Percentiles rank a stretch among this genome's conserved stretches.
These are phyloP conservation scores for Pyrrhia umbra DNA, from an alignment of 2,888 invertebrate species.

Conservation along the genomic window DNA sequence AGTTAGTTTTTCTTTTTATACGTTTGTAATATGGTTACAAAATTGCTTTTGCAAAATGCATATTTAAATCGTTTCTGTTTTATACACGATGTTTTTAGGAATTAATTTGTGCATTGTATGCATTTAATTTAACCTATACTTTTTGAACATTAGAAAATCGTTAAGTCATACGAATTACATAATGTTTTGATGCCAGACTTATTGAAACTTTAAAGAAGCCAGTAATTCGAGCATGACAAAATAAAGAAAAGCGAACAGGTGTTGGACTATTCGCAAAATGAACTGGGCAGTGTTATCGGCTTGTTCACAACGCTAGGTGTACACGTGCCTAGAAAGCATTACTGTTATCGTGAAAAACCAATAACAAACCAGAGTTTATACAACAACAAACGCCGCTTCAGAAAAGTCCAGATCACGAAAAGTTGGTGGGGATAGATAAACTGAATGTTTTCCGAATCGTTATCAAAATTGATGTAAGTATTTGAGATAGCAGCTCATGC, in stretches of 20 bases:
- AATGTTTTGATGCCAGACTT: constrained; percentile 44
- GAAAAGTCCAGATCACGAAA: constrained; percentile 57
- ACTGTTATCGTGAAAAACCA: constrained; percentile 72
- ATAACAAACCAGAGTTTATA: constrained; percentile 71
- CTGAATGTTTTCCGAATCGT: constrained; percentile 33
- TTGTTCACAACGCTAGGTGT: constrained; percentile 69
- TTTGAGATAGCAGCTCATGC: constrained; percentile 22
- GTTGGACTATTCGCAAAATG: constrained; percentile 61
- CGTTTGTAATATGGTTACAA: constrained; percentile 14
- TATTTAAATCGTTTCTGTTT: constrained; percentile 2
- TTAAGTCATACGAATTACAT: background rate
- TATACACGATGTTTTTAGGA: background rate
- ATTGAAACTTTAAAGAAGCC: constrained; percentile 57
- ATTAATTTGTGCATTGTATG: background rate
- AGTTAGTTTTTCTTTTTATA: constrained; percentile 11
- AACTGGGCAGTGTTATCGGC: constrained; percentile 71
- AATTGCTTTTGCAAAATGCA: constrained; percentile 8
- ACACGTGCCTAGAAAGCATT: constrained; percentile 71
- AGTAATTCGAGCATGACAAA: constrained; percentile 56
- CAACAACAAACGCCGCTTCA: constrained; percentile 62
- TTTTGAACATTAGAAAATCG: background rate
- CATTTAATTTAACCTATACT: background rate
- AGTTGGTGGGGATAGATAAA: constrained; percentile 39
- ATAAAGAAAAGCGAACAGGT: constrained; percentile 70
- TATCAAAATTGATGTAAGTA: constrained; percentile 31